Percentiles rank a stretch among this genome's conserved stretches.
Evolutionary conservation across 2,113 vertebrate species (phyloP).

Genomic region (Papio anubis): DNA sequence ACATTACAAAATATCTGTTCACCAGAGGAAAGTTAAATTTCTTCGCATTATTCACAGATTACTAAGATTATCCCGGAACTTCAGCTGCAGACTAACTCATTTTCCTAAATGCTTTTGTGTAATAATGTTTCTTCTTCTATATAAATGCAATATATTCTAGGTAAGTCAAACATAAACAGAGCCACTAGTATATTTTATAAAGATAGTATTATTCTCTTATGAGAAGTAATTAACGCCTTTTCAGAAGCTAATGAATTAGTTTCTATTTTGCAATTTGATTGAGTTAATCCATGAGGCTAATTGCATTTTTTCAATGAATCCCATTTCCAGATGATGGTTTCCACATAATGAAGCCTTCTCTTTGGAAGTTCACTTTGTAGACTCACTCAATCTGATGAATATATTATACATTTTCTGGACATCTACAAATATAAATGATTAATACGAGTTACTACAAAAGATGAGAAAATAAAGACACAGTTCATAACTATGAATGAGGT

Average conservation of each 20-base stretch:
- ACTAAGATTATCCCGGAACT: slow-evolving; percentile 9
- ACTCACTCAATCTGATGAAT: background rate
- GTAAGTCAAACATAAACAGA: background rate
- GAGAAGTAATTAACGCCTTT: background rate
- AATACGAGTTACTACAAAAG: background rate
- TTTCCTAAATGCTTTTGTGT: background rate
- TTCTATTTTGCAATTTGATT: background rate
- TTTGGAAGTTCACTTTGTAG: background rate
- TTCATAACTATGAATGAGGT: background rate
- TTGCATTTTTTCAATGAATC: background rate
- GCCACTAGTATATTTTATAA: background rate
- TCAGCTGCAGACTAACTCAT: slow-evolving; percentile 1
- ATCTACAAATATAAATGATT: background rate
- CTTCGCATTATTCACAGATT: background rate
- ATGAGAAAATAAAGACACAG: background rate
- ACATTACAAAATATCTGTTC: background rate
- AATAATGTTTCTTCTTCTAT: background rate
- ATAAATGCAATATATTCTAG: slow-evolving; percentile 18
- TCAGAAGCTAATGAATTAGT: background rate
- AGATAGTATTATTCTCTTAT: background rate
- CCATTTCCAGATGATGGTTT: background rate
- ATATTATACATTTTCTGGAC: background rate
- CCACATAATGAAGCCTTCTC: background rate
- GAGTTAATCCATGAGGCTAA: background rate
- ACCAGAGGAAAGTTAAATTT: background rate